A percentile compares a stretch with the other conserved stretches of the same genome.
phyloP scores from a whole-genome alignment of 92 coral and sea anemone species.

The Parazoanthus swiftii region DNA sequence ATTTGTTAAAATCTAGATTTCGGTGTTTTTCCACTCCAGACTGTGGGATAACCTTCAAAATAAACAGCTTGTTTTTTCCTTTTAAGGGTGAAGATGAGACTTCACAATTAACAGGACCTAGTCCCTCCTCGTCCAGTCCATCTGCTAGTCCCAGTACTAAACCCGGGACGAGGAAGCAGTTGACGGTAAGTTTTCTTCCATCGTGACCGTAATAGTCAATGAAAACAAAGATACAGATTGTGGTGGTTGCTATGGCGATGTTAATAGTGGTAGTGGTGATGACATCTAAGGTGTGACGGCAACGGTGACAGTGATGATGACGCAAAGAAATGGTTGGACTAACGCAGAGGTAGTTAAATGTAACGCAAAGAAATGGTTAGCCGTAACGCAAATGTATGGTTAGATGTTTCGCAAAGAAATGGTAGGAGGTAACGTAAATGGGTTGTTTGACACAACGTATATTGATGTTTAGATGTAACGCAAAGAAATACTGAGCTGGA shows the following conservation, averaged over 20 bases:
- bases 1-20: too few species aligned
- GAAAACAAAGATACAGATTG: not conserved
- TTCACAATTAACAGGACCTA: conserved; percentile 21
- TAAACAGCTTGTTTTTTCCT: not conserved
- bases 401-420: too few species aligned
- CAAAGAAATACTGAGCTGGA: too few species aligned
- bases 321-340: too few species aligned
- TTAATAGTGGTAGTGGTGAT: not conserved
- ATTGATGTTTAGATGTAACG: too few species aligned
- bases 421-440: too few species aligned
- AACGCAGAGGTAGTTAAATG: too few species aligned
- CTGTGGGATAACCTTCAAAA: too few species aligned
- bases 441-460: too few species aligned
- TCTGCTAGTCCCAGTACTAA: conserved; percentile 27
- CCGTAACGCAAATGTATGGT: too few species aligned
- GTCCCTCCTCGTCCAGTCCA: conserved; percentile 29
- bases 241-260: not conserved
- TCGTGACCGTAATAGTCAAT: not conserved
- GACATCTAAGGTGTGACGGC: not conserved
- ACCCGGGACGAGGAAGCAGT: conserved; percentile 18
- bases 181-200: not conserved
- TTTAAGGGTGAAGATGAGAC: conserved; percentile 36
- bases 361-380: too few species aligned
- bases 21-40: too few species aligned
- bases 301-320: not conserved